A percentile compares a stretch with the other conserved stretches of the same genome.
phyloP scores from a whole-genome alignment of 1,140 invertebrate species.

The Mycetomoellerius zeteki region DNA sequence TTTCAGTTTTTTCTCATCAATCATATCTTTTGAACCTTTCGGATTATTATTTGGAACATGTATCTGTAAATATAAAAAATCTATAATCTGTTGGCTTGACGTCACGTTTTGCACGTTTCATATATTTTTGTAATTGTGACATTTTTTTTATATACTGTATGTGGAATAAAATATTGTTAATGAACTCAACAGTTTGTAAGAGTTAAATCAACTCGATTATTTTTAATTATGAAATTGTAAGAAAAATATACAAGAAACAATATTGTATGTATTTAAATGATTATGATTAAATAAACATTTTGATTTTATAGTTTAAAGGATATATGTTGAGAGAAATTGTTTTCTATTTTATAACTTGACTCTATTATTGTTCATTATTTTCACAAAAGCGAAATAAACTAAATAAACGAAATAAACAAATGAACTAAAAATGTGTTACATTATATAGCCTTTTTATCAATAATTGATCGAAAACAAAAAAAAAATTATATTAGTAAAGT shows the following conservation, averaged over 20 bases:
- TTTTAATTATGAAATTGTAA: conserved; percentile 2
- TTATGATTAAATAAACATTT: conserved; percentile 13
- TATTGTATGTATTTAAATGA: not conserved
- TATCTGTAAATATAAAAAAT: conserved; percentile 17
- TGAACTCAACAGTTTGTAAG: not conserved
- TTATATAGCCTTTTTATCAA: not conserved
- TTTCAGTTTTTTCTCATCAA: not conserved
- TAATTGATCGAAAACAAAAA: too few relatives aligned
- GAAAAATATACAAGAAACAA: not conserved
- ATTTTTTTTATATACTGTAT: conserved; percentile 19
- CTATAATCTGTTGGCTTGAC: not conserved
- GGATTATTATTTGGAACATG: not conserved
- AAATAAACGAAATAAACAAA: too few relatives aligned
- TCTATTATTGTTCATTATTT: not conserved
- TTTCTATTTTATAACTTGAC: not conserved
- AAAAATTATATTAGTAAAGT: too few relatives aligned
- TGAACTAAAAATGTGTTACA: not conserved
- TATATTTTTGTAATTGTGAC: conserved; percentile 18
- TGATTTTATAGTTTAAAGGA: conserved; percentile 1
- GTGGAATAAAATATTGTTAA: conserved; percentile 32
- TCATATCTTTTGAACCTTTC: not conserved
- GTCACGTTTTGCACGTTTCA: not conserved
- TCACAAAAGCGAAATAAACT: not conserved
- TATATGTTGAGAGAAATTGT: not conserved
- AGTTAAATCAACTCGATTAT: not conserved